Base-by-base conservation (phyloP, 2,797 vertebrate species). In the Myotis findleyi region DNA sequence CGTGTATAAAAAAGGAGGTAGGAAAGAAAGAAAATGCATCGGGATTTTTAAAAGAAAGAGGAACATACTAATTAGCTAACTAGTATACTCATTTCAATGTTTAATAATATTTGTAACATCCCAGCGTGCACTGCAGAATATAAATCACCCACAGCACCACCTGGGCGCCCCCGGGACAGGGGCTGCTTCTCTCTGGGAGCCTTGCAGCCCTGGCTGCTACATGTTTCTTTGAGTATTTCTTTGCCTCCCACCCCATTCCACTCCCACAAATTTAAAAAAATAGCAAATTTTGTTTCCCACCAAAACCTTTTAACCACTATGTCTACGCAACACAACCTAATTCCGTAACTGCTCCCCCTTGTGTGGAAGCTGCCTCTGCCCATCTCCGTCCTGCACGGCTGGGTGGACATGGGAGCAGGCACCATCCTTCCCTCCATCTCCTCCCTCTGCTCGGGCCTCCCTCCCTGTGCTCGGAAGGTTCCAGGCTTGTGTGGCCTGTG, bases 1-100 rank as follows among this genome's bases (percentile, higher is more conserved):
- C 95, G 90, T 97, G 97, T 97, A 97, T 89, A 94, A 97, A 98
- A 98, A 98, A 83, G 95, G 95, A 95, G 90, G 93, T 33, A 98
- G 92, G 91, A 92, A 95, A 98, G 97, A 96, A 97, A 33, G 41
- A 96, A 93, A 98, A 90, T 69, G 96, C 93, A 98, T 96, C 80
- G 38, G 85, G 91, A 98, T 97, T 98, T 98, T 98, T 98, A 98
- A 98, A 98, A 98, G 95, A 97, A 97, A 98, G 95, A 96, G 97
- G 98, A 98, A 98, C 97, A 97, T 93, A 94, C 96, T 98, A 98
- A 98, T 98, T 98, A 98, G 96, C 96, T 96, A 97, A 97, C 73
- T 89, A 69, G 95, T 97, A 95, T 91, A 97, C 97, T 97, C 98
- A 97, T 97, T 93, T 95, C 96, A 95, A 97, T 97, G 92, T 97